Conservation (phyloP, 2,113 vertebrate genomes). For the Labeo catla region DNA sequence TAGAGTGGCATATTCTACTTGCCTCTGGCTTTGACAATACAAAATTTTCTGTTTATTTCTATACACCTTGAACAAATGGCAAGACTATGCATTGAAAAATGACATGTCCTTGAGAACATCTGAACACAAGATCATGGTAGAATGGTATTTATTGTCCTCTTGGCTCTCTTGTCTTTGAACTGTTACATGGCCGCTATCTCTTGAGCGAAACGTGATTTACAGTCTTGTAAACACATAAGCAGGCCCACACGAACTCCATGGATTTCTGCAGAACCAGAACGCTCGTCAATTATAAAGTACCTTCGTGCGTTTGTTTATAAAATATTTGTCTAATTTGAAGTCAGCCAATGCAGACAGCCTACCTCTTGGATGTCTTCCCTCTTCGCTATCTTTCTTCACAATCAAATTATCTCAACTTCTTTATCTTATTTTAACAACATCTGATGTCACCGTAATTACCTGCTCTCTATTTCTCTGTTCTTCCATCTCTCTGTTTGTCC, state of each 20-base stretch:
- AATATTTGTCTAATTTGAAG: not conserved
- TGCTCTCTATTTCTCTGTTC: constrained; percentile 15
- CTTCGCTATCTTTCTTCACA: not conserved
- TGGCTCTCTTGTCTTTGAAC: constrained; percentile 46
- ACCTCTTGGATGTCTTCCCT: not conserved
- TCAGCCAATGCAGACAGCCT: not conserved
- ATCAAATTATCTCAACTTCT: not conserved
- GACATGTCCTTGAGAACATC: constrained; percentile 43
- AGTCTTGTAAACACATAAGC: constrained; percentile 49
- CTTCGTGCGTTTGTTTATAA: not conserved
- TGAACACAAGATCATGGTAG: constrained; percentile 40
- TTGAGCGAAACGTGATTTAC: constrained; percentile 43
- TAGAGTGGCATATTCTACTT: not conserved
- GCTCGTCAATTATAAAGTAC: not conserved
- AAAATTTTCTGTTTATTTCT: not conserved
- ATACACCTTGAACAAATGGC: constrained; percentile 32
- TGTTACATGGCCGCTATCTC: constrained; percentile 35
- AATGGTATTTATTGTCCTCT: constrained; percentile 48
- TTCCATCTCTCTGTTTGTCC: constrained; percentile 5
- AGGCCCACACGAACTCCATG: not conserved
- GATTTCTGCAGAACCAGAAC: not conserved
- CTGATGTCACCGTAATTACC: not conserved
- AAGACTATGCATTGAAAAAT: constrained; percentile 22
- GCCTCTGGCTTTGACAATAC: not conserved
- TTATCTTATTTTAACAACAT: constrained; percentile 3